Evolutionary conservation across 2,888 invertebrate species (phyloP).

Genomic region (Drosophila barbarae): DNA sequence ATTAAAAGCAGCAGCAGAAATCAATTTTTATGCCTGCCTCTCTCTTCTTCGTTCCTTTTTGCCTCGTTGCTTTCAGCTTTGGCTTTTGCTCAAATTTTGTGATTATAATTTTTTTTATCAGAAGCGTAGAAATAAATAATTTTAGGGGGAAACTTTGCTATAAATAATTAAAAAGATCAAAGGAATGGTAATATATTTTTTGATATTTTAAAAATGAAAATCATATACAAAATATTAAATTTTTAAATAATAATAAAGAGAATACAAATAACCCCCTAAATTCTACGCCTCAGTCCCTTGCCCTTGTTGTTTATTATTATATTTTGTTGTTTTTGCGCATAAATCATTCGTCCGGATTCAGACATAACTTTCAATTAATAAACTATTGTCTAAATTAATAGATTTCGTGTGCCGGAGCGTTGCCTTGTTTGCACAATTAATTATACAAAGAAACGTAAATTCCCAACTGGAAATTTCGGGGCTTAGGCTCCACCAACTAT

Average conservation of each 20-base stretch:
- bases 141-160: background rate
- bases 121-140: background rate
- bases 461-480: background rate
- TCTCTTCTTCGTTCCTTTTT: constrained; percentile 39
- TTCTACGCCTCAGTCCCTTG: background rate
- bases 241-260: background rate
- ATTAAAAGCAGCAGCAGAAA: constrained; percentile 70
- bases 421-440: constrained; percentile 68
- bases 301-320: constrained; percentile 18
- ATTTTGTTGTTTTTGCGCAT: constrained; percentile 43
- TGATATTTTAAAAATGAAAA: background rate
- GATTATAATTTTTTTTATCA: constrained; percentile 2
- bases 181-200: no score
- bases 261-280: background rate
- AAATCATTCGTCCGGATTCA: constrained; percentile 53
- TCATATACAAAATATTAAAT: background rate
- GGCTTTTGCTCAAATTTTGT: constrained; percentile 22
- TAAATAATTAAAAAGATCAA: no score
- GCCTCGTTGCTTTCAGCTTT: constrained; percentile 19
- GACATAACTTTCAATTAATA: constrained; percentile 70
- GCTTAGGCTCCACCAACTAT: background rate
- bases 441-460: constrained; percentile 34
- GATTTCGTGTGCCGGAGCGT: constrained; percentile 46
- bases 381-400: constrained; percentile 71
- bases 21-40: constrained; percentile 63